phyloP scores from a whole-genome alignment of 2,113 vertebrate species.

The Chrysochloris asiatica region DNA sequence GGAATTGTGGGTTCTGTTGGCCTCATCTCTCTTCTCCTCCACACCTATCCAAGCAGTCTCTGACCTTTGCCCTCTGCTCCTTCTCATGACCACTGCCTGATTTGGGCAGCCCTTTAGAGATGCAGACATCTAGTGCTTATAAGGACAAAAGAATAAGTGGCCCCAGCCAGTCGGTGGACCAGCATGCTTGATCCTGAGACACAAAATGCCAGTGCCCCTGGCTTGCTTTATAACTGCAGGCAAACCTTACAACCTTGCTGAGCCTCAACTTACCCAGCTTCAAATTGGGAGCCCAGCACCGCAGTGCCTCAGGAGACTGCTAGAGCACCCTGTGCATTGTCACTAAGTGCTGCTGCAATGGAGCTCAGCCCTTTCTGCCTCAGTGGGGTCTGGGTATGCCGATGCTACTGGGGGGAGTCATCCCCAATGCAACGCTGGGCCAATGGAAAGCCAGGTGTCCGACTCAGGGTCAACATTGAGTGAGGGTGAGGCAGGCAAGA shows the following conservation, averaged over 20 bases:
- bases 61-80: background rate
- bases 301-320: background rate
- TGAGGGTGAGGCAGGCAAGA: background rate
- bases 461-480: background rate
- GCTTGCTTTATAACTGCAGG: background rate
- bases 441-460: background rate
- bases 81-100: background rate
- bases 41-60: background rate
- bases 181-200: background rate
- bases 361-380: background rate
- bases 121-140: background rate
- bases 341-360: background rate
- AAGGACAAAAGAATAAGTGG: background rate
- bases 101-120: background rate
- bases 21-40: background rate
- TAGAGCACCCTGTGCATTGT: background rate
- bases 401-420: background rate
- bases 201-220: background rate
- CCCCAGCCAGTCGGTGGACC: background rate
- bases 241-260: background rate
- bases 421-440: background rate
- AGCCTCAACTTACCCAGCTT: background rate
- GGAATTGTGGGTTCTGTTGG: background rate
- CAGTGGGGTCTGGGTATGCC: background rate
- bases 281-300: background rate